A percentile compares a stretch with the other conserved stretches of the same genome.
These are phyloP conservation scores for Phaenicophaeus curvirostris DNA, from an alignment of 2,797 vertebrate species.

Conservation along the genomic window DNA sequence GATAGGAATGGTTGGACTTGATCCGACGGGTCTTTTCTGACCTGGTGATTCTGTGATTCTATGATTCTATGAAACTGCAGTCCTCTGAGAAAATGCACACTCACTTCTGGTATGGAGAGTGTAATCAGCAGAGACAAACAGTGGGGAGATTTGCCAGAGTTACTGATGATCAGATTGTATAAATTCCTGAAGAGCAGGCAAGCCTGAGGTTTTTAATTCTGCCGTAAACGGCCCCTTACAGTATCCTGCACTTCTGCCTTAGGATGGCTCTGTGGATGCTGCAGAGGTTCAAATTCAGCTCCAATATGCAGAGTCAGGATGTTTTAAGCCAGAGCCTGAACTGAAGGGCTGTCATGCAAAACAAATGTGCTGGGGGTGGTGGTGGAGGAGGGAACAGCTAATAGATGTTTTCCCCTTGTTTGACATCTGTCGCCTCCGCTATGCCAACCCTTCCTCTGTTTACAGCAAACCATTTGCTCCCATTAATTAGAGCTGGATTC, in stretches of 20 bases:
- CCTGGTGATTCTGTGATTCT: too few species aligned
- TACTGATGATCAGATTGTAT: not conserved
- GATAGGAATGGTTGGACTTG: too few species aligned
- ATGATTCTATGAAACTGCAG: too few species aligned
- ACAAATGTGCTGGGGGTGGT: not conserved
- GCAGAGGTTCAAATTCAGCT: not conserved
- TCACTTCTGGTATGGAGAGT: not conserved
- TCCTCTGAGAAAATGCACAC: not conserved
- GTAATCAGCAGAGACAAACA: not conserved
- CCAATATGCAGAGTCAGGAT: rapidly evolving
- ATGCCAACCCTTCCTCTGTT: conserved; percentile 45
- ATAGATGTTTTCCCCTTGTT: conserved; percentile 52
- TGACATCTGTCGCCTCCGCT: conserved; percentile 49
- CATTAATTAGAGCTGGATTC: conserved; percentile 40
- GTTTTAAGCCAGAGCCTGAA: not conserved
- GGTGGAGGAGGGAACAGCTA: conserved; percentile 9
- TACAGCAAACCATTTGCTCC: conserved; percentile 50
- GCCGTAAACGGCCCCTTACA: not conserved
- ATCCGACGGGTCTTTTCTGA: too few species aligned
- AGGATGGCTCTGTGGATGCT: not conserved
- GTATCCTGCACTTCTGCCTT: not conserved
- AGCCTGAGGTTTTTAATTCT: not conserved
- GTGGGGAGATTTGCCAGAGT: not conserved
- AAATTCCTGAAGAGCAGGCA: not conserved
- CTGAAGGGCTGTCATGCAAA: not conserved